These are phyloP conservation scores for Spilarctia lutea DNA, from an alignment of 2,888 invertebrate genomes.

Conservation along the genomic window DNA sequence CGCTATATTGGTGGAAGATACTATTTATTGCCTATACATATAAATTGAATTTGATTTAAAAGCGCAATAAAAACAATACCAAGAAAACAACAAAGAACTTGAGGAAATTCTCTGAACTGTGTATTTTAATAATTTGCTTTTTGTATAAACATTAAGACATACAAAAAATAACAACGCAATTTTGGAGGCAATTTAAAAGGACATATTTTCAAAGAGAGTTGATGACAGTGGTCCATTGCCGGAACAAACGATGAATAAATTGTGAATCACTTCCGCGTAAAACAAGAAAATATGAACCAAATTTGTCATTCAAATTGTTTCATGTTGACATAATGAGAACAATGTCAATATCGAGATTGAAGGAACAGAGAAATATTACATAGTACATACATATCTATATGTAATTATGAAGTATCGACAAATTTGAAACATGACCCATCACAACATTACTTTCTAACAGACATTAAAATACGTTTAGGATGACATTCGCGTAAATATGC, in stretches of 20 bases:
- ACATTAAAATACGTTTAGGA: no score
- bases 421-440: no score
- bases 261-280: background rate
- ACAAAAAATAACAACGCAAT: background rate
- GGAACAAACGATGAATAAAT: slow-evolving; percentile 10
- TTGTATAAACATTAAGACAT: background rate
- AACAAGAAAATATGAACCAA: slow-evolving; percentile 12
- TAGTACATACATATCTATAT: no score
- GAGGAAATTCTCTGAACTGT: background rate
- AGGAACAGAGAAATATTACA: background rate
- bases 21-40: no score
- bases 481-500: no score
- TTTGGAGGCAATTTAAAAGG: slow-evolving; percentile 3
- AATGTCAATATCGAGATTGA: background rate
- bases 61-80: background rate
- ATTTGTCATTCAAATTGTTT: slow-evolving; percentile 11
- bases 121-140: background rate
- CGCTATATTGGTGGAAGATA: no score
- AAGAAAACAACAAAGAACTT: background rate
- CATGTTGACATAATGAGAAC: slow-evolving; percentile 7
- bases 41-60: no score
- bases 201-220: slow-evolving; percentile 8
- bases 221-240: slow-evolving; percentile 6
- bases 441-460: no score
- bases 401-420: no score